These are phyloP conservation scores for Stegodyphus dumicola DNA, from an alignment of 1,140 invertebrate species.

Conservation along the genomic window DNA sequence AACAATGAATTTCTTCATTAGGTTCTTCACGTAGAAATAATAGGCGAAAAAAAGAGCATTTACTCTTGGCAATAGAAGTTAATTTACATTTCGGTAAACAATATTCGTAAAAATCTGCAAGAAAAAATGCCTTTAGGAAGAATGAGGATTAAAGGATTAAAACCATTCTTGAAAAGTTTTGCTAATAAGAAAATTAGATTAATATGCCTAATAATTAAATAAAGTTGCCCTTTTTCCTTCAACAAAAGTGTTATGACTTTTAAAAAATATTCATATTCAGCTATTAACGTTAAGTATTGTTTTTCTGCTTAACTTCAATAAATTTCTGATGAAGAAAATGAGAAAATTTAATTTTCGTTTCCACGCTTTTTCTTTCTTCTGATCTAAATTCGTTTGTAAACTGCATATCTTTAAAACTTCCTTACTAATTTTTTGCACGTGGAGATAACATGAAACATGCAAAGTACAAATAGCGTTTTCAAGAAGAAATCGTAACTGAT, in stretches of 20 bases:
- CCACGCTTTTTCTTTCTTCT: not conserved
- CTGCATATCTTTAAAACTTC: too few relatives aligned
- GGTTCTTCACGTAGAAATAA: constrained; percentile 1
- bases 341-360: constrained; percentile 19
- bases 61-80: constrained; percentile 2
- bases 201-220: constrained; percentile 56
- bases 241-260: not conserved
- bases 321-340: constrained; percentile 18
- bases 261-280: constrained; percentile 20
- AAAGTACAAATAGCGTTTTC: too few relatives aligned
- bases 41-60: constrained; percentile 19
- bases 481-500: too few relatives aligned
- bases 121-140: constrained; percentile 33
- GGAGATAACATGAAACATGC: too few relatives aligned
- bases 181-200: constrained; percentile 42
- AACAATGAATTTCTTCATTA: constrained; percentile 47
- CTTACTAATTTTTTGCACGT: too few relatives aligned
- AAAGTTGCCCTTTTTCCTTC: constrained; percentile 22
- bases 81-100: constrained; percentile 51
- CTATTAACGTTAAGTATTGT: constrained; percentile 24
- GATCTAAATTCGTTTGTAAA: constrained; percentile 14
- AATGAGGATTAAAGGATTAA: constrained; percentile 54
- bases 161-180: constrained; percentile 52
- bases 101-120: constrained; percentile 26
- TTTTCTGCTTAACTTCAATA: constrained; percentile 1